Conservation (phyloP, 2,888 invertebrate species). For the Polydesmus complanatus region DNA sequence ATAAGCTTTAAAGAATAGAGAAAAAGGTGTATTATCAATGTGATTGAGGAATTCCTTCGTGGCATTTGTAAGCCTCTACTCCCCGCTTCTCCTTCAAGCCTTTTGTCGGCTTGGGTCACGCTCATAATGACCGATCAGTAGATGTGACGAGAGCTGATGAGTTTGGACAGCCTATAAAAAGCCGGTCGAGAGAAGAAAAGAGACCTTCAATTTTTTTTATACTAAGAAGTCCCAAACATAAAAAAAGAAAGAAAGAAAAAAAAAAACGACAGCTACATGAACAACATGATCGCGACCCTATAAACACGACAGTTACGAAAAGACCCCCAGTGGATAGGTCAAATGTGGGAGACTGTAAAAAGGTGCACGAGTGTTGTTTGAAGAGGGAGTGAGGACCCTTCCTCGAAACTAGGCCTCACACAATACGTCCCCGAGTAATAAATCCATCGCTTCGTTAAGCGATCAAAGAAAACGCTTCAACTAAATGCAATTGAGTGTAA, state of each 20-base stretch:
- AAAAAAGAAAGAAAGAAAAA: background rate
- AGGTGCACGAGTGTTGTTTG: background rate
- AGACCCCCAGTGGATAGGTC: background rate
- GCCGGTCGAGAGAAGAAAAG: background rate
- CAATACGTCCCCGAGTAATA: background rate
- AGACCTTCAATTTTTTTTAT: background rate
- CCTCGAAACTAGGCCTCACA: background rate
- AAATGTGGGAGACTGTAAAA: background rate
- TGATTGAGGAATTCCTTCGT: background rate
- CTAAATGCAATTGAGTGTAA: background rate
- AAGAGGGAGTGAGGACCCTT: background rate
- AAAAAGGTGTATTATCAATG: background rate
- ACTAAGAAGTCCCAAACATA: background rate
- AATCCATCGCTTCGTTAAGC: background rate
- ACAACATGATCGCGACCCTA: background rate
- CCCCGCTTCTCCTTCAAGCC: background rate
- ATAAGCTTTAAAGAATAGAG: background rate
- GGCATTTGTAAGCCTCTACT: background rate
- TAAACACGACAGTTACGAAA: background rate
- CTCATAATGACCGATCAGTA: background rate
- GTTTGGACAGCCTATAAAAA: background rate
- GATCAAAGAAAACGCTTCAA: no score
- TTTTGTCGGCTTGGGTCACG: background rate
- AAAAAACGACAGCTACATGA: background rate
- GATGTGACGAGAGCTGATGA: background rate